Conservation (phyloP, 2,113 vertebrate species). For the Etia nguti region DNA sequence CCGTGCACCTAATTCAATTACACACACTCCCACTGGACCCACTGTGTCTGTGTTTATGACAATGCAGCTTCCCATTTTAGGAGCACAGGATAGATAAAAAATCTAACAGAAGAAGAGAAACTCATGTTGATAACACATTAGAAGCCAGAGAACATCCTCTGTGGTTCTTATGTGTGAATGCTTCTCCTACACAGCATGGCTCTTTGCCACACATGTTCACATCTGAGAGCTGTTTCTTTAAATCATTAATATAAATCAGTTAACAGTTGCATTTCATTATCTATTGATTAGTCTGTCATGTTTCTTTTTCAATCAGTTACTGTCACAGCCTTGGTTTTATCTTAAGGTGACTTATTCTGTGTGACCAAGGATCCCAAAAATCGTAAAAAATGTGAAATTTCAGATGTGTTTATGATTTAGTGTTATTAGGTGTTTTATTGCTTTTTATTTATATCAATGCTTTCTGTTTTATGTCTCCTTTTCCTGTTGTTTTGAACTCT, state of each 20-base stretch:
- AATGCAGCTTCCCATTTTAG: background rate
- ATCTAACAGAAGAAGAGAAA: background rate
- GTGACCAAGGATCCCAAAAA: background rate
- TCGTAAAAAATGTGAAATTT: background rate
- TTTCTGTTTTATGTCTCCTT: background rate
- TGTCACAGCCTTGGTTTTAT: background rate
- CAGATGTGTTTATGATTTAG: background rate
- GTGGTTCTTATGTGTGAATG: background rate
- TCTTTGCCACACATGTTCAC: background rate
- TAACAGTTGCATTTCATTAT: background rate
- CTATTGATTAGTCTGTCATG: background rate
- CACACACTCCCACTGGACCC: constrained; percentile 15
- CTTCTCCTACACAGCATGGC: background rate
- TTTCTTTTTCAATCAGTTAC: background rate
- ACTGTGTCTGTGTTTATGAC: background rate
- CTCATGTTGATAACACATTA: background rate
- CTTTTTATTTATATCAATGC: background rate
- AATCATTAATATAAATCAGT: background rate
- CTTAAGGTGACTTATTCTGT: background rate
- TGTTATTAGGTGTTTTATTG: background rate
- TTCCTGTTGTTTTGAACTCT: background rate
- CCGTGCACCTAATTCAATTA: constrained; percentile 54
- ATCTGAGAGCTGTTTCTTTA: background rate
- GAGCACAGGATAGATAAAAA: background rate
- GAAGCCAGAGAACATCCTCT: background rate